Evolutionary conservation across 1,140 invertebrate species (phyloP).

Genomic region (Whitmania pigra): DNA sequence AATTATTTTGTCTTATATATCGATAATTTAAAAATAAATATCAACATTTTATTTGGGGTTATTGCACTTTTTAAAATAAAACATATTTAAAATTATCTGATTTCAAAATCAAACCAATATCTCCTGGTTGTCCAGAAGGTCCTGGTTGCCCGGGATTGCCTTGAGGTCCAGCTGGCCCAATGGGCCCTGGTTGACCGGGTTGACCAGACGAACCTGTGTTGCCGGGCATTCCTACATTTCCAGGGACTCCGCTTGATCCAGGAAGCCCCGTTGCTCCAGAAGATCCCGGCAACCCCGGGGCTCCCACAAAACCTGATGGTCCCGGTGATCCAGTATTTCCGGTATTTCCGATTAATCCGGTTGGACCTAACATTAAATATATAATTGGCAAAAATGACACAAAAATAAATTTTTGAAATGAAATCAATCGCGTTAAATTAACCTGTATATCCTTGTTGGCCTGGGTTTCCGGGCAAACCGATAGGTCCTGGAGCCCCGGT

Average conservation of each 20-base stretch:
- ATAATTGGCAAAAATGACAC: background rate
- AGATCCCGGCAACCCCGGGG: background rate
- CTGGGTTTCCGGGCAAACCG: background rate
- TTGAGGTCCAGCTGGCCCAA: conserved; percentile 16
- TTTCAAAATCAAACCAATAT: background rate
- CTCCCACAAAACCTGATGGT: conserved; percentile 11
- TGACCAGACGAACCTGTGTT: conserved; percentile 8
- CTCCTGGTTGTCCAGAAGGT: conserved; percentile 17
- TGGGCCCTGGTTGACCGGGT: conserved; percentile 14
- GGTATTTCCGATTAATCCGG: background rate
- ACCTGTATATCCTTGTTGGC: conserved; percentile 6
- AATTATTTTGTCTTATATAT: too few relatives aligned
- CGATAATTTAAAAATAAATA: too few relatives aligned
- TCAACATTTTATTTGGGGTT: too few relatives aligned
- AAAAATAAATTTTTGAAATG: background rate
- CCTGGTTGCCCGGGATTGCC: conserved; percentile 15
- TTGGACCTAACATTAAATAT: background rate
- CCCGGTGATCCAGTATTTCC: conserved; percentile 9
- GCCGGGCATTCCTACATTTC: conserved; percentile 17
- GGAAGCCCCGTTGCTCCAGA: conserved; percentile 9
- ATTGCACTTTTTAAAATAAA: background rate
- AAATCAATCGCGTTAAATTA: too few relatives aligned
- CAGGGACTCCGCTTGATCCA: conserved; percentile 11
- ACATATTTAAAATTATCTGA: background rate
- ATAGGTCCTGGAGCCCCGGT: conserved; percentile 13